Percentiles rank a stretch among this genome's conserved stretches.
These are phyloP conservation scores for Acridotheres tristis DNA, from an alignment of 2,797 vertebrate genomes.

Conservation along the genomic window DNA sequence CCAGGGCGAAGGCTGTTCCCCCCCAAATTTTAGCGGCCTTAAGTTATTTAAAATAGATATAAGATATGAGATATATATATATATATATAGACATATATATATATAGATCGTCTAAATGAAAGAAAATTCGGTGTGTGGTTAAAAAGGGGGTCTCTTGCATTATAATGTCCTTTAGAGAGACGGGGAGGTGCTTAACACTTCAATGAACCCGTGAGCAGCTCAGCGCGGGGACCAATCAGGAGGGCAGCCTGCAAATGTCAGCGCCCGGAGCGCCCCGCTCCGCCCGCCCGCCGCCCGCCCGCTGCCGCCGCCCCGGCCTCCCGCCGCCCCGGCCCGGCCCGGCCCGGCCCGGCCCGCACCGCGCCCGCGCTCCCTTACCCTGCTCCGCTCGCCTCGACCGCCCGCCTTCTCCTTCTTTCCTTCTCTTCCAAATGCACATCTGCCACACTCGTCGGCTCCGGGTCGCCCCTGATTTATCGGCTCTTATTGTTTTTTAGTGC, in stretches of 20 bases:
- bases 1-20: conserved; percentile 91
- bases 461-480: neutral
- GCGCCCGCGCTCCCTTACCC: neutral
- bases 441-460: neutral
- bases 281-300: conserved; percentile 65
- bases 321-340: neutral
- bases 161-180: conserved; percentile 99
- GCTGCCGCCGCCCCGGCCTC: conserved; percentile 59
- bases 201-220: conserved; percentile 93
- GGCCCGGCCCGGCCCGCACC: conserved; percentile 6
- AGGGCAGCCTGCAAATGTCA: conserved; percentile 90
- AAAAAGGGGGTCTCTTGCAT: conserved; percentile 97
- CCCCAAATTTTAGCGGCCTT: conserved; percentile 92
- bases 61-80: conserved; percentile 70
- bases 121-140: conserved; percentile 98
- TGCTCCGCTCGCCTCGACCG: neutral
- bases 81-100: conserved; percentile 1
- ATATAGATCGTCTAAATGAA: conserved; percentile 87
- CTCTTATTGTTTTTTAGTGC: neutral
- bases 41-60: conserved; percentile 91
- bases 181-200: conserved; percentile 98
- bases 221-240: conserved; percentile 95
- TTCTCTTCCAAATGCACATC: neutral
- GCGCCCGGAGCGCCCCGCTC: conserved; percentile 80
- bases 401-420: neutral